phyloP scores from a whole-genome alignment of 2,888 invertebrate species.

The Cheilosia grossa region DNA sequence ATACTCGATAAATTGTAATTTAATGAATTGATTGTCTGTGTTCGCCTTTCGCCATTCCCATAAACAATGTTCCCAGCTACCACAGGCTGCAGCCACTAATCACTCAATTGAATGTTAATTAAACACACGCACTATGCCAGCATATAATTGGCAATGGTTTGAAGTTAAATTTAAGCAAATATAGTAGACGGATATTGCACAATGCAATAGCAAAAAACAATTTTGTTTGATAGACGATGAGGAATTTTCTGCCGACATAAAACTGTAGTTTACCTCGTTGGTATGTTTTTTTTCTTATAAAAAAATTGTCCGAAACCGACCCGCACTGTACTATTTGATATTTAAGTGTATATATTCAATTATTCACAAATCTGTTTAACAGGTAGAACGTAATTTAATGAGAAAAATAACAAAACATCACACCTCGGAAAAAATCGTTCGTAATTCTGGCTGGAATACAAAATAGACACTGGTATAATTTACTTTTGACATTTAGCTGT shows the following conservation, averaged over 20 bases:
- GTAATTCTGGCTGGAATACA: conserved; percentile 20
- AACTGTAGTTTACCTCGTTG: conserved; percentile 15
- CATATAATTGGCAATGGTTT: conserved; percentile 11
- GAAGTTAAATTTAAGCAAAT: conserved; percentile 5
- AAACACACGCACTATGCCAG: conserved; percentile 32
- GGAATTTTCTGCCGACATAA: background rate
- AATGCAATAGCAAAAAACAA: conserved; percentile 37
- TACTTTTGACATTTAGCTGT: conserved; percentile 42
- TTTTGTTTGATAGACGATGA: conserved; percentile 19
- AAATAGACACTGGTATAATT: conserved; percentile 21
- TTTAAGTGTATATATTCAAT: background rate
- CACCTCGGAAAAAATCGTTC: conserved; percentile 38
- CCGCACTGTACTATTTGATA: background rate
- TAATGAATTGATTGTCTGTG: conserved; percentile 31
- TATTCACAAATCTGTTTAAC: background rate
- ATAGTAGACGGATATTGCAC: conserved; percentile 33
- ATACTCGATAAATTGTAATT: conserved; percentile 35
- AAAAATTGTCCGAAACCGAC: background rate
- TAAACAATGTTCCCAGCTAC: background rate
- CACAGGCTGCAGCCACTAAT: conserved; percentile 15
- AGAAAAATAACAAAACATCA: conserved; percentile 50
- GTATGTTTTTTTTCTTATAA: background rate
- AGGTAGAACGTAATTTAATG: conserved; percentile 23
- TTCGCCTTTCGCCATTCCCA: background rate
- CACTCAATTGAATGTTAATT: conserved; percentile 50